phyloP scores from a whole-genome alignment of 1,140 invertebrate genomes.

The Drosophila watanabei region DNA sequence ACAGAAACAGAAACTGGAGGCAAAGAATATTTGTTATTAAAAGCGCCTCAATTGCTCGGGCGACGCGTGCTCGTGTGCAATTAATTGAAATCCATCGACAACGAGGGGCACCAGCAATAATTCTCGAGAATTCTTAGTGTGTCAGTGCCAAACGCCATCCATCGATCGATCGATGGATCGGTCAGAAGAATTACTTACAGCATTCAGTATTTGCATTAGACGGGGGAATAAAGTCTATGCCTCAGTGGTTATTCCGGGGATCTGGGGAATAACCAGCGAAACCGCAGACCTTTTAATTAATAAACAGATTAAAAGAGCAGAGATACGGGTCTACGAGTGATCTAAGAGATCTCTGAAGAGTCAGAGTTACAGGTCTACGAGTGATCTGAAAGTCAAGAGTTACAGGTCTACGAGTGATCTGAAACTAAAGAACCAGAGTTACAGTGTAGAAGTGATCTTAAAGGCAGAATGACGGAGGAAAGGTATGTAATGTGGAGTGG shows the following conservation, averaged over 20 bases:
- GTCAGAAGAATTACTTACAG: not conserved
- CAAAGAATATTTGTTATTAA: slow-evolving; percentile 9
- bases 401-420: not conserved
- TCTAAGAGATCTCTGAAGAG: not conserved
- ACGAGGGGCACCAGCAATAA: slow-evolving; percentile 12
- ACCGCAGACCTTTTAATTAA: slow-evolving; percentile 1
- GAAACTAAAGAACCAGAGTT: too few species aligned
- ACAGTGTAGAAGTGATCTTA: too few species aligned
- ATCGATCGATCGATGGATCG: slow-evolving; percentile 34
- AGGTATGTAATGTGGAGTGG: not conserved
- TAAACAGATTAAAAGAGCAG: not conserved
- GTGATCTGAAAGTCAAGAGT: too few species aligned
- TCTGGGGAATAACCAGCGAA: slow-evolving; percentile 12
- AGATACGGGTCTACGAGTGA: not conserved
- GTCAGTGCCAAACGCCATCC: slow-evolving; percentile 49
- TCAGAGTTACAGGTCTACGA: too few species aligned
- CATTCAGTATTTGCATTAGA: slow-evolving; percentile 5
- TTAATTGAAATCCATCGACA: slow-evolving; percentile 37
- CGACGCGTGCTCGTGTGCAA: slow-evolving; percentile 43
- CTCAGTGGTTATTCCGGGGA: slow-evolving; percentile 20
- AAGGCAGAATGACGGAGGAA: not conserved
- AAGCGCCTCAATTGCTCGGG: slow-evolving; percentile 31
- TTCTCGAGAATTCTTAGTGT: slow-evolving; percentile 39
- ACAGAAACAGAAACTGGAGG: slow-evolving; percentile 1
- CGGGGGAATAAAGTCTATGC: slow-evolving; percentile 8